A percentile compares a stretch with the other conserved stretches of the same genome.
Conservation (phyloP, 2,797 vertebrate species). For the Scolopax bukidnonensis region DNA sequence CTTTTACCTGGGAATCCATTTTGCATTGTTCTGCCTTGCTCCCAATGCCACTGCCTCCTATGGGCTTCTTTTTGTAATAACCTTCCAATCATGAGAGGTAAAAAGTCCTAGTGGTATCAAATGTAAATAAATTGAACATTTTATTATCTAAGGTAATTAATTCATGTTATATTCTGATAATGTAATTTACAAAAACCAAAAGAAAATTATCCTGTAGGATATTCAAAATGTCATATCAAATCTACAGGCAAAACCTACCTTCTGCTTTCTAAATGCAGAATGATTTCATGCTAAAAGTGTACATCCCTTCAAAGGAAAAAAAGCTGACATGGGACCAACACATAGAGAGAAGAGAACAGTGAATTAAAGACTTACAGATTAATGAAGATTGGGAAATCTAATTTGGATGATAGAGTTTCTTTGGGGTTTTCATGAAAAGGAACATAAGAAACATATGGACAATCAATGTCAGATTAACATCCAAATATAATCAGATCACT, state of each 20-base stretch:
- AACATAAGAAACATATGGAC: background rate
- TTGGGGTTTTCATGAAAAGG: background rate
- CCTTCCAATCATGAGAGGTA: background rate
- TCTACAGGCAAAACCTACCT: background rate
- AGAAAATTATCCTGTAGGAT: background rate
- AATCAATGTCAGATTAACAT: background rate
- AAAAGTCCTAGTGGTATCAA: background rate
- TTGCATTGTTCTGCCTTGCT: background rate
- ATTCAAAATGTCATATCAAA: background rate
- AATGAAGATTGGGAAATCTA: background rate
- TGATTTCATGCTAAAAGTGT: background rate
- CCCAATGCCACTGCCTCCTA: background rate
- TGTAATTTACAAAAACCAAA: background rate
- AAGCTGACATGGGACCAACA: background rate
- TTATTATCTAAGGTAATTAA: background rate
- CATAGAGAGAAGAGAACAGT: background rate
- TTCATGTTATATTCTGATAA: background rate
- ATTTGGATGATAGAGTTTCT: background rate
- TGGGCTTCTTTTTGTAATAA: background rate
- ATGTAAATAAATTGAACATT: background rate
- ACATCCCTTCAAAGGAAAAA: background rate
- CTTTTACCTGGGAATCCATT: background rate
- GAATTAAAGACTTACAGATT: background rate
- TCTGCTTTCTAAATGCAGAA: background rate
- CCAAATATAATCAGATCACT: background rate